Evolutionary conservation across 2,888 invertebrate species (phyloP).

Genomic region (Hanleya hanleyi): DNA sequence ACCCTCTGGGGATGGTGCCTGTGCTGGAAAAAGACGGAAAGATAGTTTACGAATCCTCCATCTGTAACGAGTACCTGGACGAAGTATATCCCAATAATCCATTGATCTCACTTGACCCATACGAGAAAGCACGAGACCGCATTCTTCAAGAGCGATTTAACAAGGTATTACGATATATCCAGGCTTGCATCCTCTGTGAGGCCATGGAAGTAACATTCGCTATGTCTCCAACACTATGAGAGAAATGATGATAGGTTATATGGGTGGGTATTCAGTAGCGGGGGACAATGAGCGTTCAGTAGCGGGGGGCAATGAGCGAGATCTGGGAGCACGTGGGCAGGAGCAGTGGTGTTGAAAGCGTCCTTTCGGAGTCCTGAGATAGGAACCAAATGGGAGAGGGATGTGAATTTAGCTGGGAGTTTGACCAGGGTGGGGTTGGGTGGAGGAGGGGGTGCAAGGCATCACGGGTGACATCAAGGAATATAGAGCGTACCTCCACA

Average conservation of each 20-base stretch:
- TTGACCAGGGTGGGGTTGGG: no score
- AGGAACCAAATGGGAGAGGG: no score
- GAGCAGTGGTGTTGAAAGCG: neutral
- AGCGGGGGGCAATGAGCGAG: neutral
- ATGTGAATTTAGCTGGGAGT: no score
- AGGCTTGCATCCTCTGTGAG: neutral
- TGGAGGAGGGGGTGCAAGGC: no score
- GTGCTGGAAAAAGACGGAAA: slow-evolving; percentile 73
- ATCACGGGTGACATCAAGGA: no score
- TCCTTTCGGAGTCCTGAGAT: no score
- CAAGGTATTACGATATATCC: slow-evolving; percentile 28
- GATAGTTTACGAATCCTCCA: slow-evolving; percentile 76
- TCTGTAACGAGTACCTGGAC: slow-evolving; percentile 77
- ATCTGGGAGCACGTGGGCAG: neutral
- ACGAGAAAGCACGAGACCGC: slow-evolving; percentile 46
- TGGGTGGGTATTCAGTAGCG: neutral
- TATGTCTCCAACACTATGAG: no score
- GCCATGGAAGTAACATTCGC: no score
- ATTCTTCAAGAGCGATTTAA: slow-evolving; percentile 44
- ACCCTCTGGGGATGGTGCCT: slow-evolving; percentile 75
- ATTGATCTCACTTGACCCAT: slow-evolving; percentile 75
- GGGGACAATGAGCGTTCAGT: neutral
- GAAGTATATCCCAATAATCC: slow-evolving; percentile 76
- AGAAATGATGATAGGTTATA: neutral
- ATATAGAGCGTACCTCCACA: no score